A percentile compares a stretch with the other conserved stretches of the same genome.
Conservation (phyloP, 2,888 invertebrate species). For the Tethea ocularis region DNA sequence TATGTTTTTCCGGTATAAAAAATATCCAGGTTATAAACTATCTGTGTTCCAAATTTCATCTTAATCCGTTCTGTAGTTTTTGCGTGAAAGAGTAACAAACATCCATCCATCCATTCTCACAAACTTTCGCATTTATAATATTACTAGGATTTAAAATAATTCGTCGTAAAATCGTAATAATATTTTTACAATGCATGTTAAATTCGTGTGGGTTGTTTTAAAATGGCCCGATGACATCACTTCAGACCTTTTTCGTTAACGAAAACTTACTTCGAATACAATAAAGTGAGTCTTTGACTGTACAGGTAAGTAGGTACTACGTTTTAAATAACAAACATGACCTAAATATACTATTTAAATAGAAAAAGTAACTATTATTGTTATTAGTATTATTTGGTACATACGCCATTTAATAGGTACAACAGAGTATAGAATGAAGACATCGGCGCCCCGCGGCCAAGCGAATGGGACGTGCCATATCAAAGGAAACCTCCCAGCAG, state of each 20-base stretch:
- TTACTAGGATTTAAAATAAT: not conserved
- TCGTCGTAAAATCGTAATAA: constrained; percentile 1
- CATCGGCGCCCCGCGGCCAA: constrained; percentile 64
- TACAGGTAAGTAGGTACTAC: not conserved
- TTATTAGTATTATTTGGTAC: not conserved
- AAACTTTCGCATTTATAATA: no score
- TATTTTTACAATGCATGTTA: constrained; percentile 2
- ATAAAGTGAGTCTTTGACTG: not conserved
- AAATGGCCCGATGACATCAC: constrained; percentile 1
- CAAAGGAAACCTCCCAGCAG: constrained; percentile 63
- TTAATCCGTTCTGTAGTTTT: no score
- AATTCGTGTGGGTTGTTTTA: constrained; percentile 1
- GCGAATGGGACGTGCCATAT: constrained; percentile 55
- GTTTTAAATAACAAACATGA: not conserved
- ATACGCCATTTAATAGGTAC: constrained; percentile 9
- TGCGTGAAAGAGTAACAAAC: no score
- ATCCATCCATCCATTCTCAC: no score
- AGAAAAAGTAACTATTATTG: not conserved
- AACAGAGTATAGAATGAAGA: constrained; percentile 62
- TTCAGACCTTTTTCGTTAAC: constrained; percentile 8
- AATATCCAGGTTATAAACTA: no score
- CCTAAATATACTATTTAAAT: not conserved
- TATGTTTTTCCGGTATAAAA: no score
- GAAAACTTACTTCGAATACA: not conserved
- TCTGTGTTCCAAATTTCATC: no score